A percentile compares a stretch with the other conserved stretches of the same genome.
Evolutionary conservation across 2,113 vertebrate species (phyloP).

Genomic region (Psittacula cyanocephala): DNA sequence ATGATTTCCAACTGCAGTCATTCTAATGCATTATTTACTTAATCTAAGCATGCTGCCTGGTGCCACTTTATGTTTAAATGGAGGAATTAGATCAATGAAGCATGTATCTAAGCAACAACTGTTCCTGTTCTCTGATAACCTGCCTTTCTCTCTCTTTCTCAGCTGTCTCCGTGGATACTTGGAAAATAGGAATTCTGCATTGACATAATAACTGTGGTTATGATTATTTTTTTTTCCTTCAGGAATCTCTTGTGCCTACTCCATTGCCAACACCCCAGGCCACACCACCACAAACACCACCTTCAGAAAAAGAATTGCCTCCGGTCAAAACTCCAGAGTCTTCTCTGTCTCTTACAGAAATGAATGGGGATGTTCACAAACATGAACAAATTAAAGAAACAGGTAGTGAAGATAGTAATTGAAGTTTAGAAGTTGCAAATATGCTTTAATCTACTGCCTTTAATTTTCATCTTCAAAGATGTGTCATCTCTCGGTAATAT

Average conservation of each 20-base stretch:
- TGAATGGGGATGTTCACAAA: neutral
- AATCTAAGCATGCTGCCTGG: neutral
- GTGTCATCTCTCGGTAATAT: neutral
- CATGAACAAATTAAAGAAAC: constrained; percentile 38
- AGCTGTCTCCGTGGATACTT: neutral
- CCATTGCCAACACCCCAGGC: constrained; percentile 80
- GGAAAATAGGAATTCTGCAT: neutral
- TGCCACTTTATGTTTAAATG: neutral
- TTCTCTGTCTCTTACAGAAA: constrained; percentile 71
- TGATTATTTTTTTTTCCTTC: neutral
- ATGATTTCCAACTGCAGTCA: neutral
- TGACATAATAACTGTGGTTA: neutral
- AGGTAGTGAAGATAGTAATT: constrained; percentile 66
- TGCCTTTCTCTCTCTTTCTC: neutral
- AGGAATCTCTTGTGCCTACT: constrained; percentile 68
- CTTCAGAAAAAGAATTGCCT: constrained; percentile 42
- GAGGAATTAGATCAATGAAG: neutral
- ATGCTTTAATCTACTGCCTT: constrained; percentile 53
- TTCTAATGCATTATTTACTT: neutral
- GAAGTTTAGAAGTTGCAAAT: constrained; percentile 17
- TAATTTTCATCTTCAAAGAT: constrained; percentile 49
- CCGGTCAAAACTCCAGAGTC: constrained; percentile 76
- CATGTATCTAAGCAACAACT: neutral
- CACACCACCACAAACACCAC: constrained; percentile 73
- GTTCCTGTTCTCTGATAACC: neutral